Percentiles rank a stretch among this genome's conserved stretches.
These are phyloP conservation scores for Ancistrus triradiatus DNA, from an alignment of 2,113 vertebrate species.

Conservation along the genomic window DNA sequence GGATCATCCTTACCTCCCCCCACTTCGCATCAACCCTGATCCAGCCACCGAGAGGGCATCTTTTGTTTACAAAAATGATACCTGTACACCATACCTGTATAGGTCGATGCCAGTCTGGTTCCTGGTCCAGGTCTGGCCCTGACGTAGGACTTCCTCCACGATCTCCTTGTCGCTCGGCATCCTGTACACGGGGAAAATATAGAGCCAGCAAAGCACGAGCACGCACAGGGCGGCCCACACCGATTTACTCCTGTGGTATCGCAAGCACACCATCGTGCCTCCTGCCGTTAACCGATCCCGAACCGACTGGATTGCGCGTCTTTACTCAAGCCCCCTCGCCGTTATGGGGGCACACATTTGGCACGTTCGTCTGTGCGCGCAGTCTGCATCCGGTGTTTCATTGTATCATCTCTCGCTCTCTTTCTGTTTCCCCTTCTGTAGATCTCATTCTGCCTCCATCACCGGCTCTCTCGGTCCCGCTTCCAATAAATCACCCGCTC, in stretches of 20 bases:
- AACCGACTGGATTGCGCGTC: not conserved
- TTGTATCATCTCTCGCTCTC: not conserved
- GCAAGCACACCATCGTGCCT: slow-evolving; percentile 64
- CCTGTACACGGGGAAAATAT: slow-evolving; percentile 83
- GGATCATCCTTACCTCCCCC: no score
- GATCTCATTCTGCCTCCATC: not conserved
- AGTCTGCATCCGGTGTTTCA: not conserved
- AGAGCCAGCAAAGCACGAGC: slow-evolving; percentile 89
- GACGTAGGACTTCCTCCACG: slow-evolving; percentile 82
- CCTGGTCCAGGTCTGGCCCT: slow-evolving; percentile 77
- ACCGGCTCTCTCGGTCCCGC: not conserved
- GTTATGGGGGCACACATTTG: not conserved
- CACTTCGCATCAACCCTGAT: no score
- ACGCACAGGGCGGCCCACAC: slow-evolving; percentile 83
- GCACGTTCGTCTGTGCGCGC: not conserved
- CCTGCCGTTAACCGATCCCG: not conserved
- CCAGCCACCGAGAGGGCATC: no score
- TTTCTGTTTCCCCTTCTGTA: not conserved
- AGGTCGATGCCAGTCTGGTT: slow-evolving; percentile 76
- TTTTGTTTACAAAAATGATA: no score
- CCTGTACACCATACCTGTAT: no score
- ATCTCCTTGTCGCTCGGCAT: slow-evolving; percentile 85
- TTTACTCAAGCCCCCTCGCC: slow-evolving; percentile 2
- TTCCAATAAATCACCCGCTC: not conserved
- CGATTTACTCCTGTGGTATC: slow-evolving; percentile 80